These are phyloP conservation scores for Eptesicus fuscus DNA, from an alignment of 2,113 vertebrate genomes.

Conservation along the genomic window DNA sequence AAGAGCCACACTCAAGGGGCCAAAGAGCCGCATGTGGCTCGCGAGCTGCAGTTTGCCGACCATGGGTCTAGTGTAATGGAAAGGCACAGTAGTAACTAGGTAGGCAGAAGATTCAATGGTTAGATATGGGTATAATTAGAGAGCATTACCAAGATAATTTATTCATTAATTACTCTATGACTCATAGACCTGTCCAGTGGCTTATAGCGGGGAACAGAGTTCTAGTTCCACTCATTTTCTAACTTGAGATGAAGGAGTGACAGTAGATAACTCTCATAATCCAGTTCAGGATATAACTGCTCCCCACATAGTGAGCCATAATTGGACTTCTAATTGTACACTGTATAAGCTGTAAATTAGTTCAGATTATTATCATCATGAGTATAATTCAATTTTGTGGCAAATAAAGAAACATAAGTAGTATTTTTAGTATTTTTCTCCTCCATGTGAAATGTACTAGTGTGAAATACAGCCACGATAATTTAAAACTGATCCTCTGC, in stretches of 20 bases:
- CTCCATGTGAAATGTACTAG: background rate
- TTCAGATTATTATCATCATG: slow-evolving; percentile 19
- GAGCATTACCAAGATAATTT: background rate
- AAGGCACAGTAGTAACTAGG: background rate
- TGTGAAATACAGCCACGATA: background rate
- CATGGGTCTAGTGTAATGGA: background rate
- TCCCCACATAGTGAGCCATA: background rate
- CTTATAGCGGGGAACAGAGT: background rate
- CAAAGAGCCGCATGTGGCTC: no score
- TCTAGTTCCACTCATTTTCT: background rate
- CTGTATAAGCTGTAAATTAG: background rate
- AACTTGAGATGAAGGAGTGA: background rate
- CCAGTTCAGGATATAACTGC: background rate
- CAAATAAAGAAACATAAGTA: slow-evolving; percentile 27
- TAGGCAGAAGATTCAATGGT: background rate
- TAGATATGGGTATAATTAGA: background rate
- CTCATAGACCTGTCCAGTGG: background rate
- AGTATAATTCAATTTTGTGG: slow-evolving; percentile 1
- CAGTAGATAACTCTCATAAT: background rate
- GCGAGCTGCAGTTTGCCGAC: no score
- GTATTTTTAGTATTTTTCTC: slow-evolving; percentile 30
- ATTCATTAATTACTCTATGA: background rate
- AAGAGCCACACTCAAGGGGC: no score
- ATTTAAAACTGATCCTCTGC: background rate
- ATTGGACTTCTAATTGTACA: background rate